A percentile compares a stretch with the other conserved stretches of the same genome.
phyloP scores from a whole-genome alignment of 1,140 invertebrate species.

The Drosophila sp. region DNA sequence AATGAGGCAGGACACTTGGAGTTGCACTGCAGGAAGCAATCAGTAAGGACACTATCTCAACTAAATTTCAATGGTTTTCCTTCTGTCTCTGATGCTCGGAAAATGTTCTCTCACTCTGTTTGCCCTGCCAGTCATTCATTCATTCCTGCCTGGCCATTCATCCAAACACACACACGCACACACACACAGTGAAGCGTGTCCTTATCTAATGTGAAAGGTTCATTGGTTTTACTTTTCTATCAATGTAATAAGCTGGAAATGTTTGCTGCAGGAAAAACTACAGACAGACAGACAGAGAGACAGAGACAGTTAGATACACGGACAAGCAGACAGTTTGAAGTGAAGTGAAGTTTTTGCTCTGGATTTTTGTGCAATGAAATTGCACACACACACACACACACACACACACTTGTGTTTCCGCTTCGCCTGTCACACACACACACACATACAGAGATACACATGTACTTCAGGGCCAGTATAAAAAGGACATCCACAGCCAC shows the following conservation, averaged over 20 bases:
- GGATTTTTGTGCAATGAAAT: slow-evolving; percentile 70
- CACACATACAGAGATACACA: slow-evolving; percentile 28
- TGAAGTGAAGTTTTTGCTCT: slow-evolving; percentile 48
- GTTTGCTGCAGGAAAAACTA: slow-evolving; percentile 48
- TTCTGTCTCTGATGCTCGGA: slow-evolving; percentile 13
- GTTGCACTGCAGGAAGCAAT: slow-evolving; percentile 73
- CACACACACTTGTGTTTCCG: slow-evolving; percentile 75
- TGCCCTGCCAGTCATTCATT: slow-evolving; percentile 64
- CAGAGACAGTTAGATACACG: slow-evolving; percentile 25
- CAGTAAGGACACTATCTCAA: slow-evolving; percentile 79
- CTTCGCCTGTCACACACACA: slow-evolving; percentile 55
- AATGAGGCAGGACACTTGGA: slow-evolving; percentile 31
- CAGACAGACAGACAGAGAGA: background rate
- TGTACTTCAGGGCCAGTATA: slow-evolving; percentile 9
- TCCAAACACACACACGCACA: slow-evolving; percentile 39
- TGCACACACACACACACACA: slow-evolving; percentile 64
- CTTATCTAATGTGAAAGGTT: slow-evolving; percentile 82
- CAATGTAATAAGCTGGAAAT: slow-evolving; percentile 81
- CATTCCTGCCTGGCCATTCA: slow-evolving; percentile 69
- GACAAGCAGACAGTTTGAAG: slow-evolving; percentile 50
- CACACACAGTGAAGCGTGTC: slow-evolving; percentile 58
- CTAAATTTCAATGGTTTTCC: slow-evolving; percentile 71
- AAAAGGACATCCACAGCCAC: slow-evolving; percentile 26
- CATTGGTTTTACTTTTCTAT: slow-evolving; percentile 82
- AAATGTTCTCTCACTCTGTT: slow-evolving; percentile 36